Evolutionary conservation across 2,797 vertebrate genomes (phyloP), one percentile per base, ranked within the genome.

Genomic region (Ispidina picta): DNA sequence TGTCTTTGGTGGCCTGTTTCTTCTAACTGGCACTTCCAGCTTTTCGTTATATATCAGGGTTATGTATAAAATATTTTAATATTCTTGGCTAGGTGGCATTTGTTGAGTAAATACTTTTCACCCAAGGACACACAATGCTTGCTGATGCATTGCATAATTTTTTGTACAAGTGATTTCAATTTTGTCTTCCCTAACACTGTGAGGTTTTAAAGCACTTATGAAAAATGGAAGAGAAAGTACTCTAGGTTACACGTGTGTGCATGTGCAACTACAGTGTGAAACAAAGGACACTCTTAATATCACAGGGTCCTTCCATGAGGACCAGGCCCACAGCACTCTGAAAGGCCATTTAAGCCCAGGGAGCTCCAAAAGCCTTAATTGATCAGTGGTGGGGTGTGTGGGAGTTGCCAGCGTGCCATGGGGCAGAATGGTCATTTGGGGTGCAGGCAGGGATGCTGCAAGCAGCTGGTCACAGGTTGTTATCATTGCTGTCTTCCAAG

Each of bases 381-480:
- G 33, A 7, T 5, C 6, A 12, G 25, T 21, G 51, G 22, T 26
- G 76, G 72, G 55, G 26, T 15, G 16, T 0, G 0, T 2, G 2
- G 21, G 59, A 49, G 4, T 15, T 88, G 51, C 60, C 3, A 2
- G 54, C 3, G 6, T 23, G 73, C 51, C 21, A 19, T 0, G 1
- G 23, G 41, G 33, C 1, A 3, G n/a, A 1, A 2, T 5, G 7
- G 39, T 6, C 8, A 0, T 72, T 58, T 58, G 37, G 60, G 64
- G 41, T 31, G 5, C 31, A 65, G 81, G 28, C 37, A 26, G 41
- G 41, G 44, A 51, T 15, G 18, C 51, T 82, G 83, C 65, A 43
- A 46, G 70, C 35, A 62, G 31, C 76, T 83, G 72, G 63, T 58
- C 29, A 33, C 39, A 21, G 70, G 11, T 21, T 70, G 54, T 28